phyloP scores from a whole-genome alignment of 2,888 invertebrate genomes.

The Ormyrus pomaceus region DNA sequence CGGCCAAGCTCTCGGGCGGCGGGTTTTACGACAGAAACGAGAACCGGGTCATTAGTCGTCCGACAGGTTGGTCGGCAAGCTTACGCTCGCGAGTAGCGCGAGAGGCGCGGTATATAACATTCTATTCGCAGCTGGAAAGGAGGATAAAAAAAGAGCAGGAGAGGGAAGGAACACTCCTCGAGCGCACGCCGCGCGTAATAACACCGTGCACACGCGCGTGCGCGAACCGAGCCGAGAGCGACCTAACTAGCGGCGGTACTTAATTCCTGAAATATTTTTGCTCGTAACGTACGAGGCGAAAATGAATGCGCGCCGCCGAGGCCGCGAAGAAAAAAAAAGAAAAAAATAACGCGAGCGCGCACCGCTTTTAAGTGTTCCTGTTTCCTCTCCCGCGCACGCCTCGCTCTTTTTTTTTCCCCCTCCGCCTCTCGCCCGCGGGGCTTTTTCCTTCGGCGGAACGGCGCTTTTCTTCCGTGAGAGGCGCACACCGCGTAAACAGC shows the following conservation, averaged over 20 bases:
- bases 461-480: too few relatives aligned
- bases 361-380: constrained; percentile 33
- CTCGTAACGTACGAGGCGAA: constrained; percentile 36
- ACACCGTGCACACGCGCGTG: not conserved
- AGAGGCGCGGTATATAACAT: constrained; percentile 34
- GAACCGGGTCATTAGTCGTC: constrained; percentile 41
- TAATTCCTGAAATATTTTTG: constrained; percentile 53
- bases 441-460: not conserved
- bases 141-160: not conserved
- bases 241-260: constrained; percentile 44
- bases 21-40: constrained; percentile 35
- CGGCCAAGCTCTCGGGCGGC: not conserved
- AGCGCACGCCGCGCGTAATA: constrained; percentile 18
- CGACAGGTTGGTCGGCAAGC: not conserved
- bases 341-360: constrained; percentile 8
- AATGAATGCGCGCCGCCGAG: constrained; percentile 27
- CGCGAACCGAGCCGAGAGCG: not conserved
- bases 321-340: not conserved
- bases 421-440: not conserved
- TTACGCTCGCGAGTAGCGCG: not conserved
- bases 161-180: not conserved
- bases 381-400: constrained; percentile 21
- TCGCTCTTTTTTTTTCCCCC: constrained; percentile 8
- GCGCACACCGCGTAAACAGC: not conserved
- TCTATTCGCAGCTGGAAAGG: not conserved